phyloP scores from a whole-genome alignment of 2,113 vertebrate genomes.

The Bolborhynchus lineola region DNA sequence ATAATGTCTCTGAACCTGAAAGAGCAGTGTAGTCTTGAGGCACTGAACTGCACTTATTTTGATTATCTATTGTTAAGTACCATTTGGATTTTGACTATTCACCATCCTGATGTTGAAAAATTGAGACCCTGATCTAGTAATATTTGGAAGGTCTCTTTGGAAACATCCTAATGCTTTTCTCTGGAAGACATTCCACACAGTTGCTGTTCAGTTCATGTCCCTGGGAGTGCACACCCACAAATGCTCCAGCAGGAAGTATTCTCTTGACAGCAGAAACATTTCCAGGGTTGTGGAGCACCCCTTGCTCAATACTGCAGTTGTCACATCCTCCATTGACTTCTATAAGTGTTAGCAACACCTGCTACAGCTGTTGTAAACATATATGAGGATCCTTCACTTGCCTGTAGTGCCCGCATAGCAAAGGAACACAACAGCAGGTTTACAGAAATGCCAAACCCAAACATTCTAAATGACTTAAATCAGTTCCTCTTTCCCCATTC shows the following conservation, averaged over 20 bases:
- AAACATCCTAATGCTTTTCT: not conserved
- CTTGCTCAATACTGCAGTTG: not conserved
- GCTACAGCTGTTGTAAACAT: not conserved
- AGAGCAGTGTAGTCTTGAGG: not conserved
- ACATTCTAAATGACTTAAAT: not conserved
- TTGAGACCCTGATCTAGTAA: not conserved
- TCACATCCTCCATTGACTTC: not conserved
- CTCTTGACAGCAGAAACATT: not conserved
- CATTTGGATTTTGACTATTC: not conserved
- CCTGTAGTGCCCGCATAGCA: not conserved
- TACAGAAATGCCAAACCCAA: not conserved
- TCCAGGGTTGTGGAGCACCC: not conserved
- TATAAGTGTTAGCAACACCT: not conserved
- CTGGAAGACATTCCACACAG: not conserved
- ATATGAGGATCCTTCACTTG: not conserved
- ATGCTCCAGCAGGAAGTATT: not conserved
- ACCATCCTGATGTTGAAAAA: not conserved
- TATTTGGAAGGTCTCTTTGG: not conserved
- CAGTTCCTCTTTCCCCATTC: not conserved
- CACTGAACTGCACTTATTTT: not conserved
- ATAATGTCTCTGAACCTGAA: not conserved
- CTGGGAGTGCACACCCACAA: not conserved
- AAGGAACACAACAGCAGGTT: not conserved
- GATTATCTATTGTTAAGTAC: not conserved
- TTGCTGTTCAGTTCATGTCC: not conserved